Evolutionary conservation across 2,797 vertebrate genomes (phyloP), one percentile per base, ranked within the genome.

Genomic region (Nyctalus aviator): DNA sequence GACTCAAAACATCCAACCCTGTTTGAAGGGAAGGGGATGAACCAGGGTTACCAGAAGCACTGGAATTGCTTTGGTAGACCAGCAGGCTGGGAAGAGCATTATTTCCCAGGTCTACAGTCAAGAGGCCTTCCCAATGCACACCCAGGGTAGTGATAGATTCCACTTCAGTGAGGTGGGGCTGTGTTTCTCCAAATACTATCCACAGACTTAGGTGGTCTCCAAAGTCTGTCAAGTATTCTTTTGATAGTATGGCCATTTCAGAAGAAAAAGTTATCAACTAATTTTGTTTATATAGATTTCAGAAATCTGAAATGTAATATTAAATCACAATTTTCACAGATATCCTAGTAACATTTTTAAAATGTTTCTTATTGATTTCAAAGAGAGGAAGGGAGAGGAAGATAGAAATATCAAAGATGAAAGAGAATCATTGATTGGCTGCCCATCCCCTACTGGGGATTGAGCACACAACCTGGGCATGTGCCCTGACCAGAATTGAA

Each of bases 231-330:
- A 78, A 21, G 20, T 14, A 37, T 15, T 48, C 21, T 44, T 71
- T 66, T 66, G 46, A 86, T 37, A 89, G n/a, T 50, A 23, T 82
- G 37, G 3, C 46, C 48, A 37, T 59, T 50, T 87, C 41, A 59
- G 35, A 59, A 41, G 32, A 57, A 82, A 86, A 41, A 37, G 1
- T 50, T 82, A 87, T 77, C n/a, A 57, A 82, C 37, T 72, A 18
- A 76, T 89, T 95, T 72, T 62, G 11, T 79, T 95, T 73, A 44
- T 37, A 87, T 5, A 62, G 21, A 92, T 55, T 76, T 72, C 46
- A 90, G 53, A 92, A 64, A 78, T 48, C 86, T 83, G 25, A 82
- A 86, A 90, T 77, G 13, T 41, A 77, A 92, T 83, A 77, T 21
- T 86, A 77, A 86, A 72, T 64, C 6, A 48, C 30, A 48, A 48